These are phyloP conservation scores for Psittacula derbiana DNA, from an alignment of 2,797 vertebrate species.

Conservation along the genomic window DNA sequence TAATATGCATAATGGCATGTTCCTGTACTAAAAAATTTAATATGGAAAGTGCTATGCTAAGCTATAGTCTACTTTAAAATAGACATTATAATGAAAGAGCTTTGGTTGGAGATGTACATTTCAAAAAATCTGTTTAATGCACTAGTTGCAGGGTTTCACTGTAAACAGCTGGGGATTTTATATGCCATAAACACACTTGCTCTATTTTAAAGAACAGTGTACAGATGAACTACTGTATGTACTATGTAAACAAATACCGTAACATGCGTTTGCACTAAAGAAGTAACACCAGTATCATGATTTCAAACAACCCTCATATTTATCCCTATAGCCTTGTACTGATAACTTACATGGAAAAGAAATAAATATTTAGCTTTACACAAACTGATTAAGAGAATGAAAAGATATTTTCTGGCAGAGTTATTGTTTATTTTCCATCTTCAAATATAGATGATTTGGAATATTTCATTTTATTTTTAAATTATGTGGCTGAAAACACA, in stretches of 20 bases:
- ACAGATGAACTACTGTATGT: background rate
- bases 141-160: background rate
- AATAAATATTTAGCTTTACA: background rate
- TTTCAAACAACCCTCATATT: background rate
- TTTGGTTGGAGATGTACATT: background rate
- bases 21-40: conserved; percentile 7
- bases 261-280: background rate
- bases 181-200: background rate
- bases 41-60: conserved; percentile 49
- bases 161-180: background rate
- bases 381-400: background rate
- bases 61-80: background rate
- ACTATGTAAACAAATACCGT: background rate
- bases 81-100: background rate
- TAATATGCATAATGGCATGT: conserved; percentile 49
- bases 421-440: background rate
- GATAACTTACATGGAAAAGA: background rate
- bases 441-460: background rate
- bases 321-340: background rate
- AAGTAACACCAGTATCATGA: background rate
- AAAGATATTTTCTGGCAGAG: background rate
- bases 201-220: background rate
- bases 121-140: conserved; percentile 26
- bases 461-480: background rate
- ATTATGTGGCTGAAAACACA: background rate